phyloP scores from a whole-genome alignment of 1,140 invertebrate genomes.

The Meloidogyne exigua region DNA sequence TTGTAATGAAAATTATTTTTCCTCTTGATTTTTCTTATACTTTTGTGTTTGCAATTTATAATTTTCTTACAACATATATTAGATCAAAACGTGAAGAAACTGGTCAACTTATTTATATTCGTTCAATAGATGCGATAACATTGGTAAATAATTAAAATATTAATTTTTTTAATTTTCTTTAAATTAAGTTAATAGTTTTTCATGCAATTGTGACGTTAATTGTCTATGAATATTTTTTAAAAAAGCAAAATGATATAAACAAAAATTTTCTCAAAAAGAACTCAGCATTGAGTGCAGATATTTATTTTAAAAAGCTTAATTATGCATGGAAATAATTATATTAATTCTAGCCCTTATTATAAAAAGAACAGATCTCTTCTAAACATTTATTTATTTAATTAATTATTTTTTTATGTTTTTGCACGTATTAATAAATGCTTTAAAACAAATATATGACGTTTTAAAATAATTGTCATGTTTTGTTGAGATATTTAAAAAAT shows the following conservation, averaged over 20 bases:
- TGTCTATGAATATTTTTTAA: slow-evolving; percentile 16
- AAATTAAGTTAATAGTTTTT: background rate
- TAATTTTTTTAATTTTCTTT: background rate
- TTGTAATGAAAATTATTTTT: slow-evolving; percentile 21
- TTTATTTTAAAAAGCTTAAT: background rate
- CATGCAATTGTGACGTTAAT: slow-evolving; percentile 17
- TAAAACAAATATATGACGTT: too few relatives aligned
- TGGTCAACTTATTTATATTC: slow-evolving; percentile 13
- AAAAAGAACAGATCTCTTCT: too few relatives aligned
- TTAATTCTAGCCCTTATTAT: too few relatives aligned
- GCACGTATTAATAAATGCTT: too few relatives aligned
- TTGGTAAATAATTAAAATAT: background rate
- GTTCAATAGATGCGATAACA: slow-evolving; percentile 13
- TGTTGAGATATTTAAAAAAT: too few relatives aligned
- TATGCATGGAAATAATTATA: background rate
- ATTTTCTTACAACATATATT: slow-evolving; percentile 20
- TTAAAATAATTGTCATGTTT: too few relatives aligned
- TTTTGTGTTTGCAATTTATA: slow-evolving; percentile 20
- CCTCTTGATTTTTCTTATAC: slow-evolving; percentile 25
- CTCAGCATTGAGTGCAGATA: background rate
- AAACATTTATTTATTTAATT: too few relatives aligned
- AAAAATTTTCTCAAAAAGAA: background rate
- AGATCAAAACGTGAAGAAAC: background rate
- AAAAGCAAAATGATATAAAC: background rate
- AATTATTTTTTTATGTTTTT: too few relatives aligned